Evolutionary conservation across 2,113 vertebrate species (phyloP).

Genomic region (Pelusios castaneus): DNA sequence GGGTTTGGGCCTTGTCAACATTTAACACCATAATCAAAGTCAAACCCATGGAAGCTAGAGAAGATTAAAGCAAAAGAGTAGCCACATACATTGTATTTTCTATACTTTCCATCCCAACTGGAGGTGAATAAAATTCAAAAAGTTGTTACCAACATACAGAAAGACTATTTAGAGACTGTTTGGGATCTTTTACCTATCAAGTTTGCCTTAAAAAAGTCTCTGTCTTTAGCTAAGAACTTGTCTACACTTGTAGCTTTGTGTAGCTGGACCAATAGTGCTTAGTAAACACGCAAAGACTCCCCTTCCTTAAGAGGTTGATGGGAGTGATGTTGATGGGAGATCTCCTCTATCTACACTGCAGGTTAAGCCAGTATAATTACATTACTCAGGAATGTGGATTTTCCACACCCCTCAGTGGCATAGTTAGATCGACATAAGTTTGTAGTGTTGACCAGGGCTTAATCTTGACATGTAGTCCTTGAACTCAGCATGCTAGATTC

Average conservation of each 20-base stretch:
- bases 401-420: too few relatives aligned
- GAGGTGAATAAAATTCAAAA: not conserved
- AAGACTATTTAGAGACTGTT: not conserved
- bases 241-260: not conserved
- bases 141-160: too few relatives aligned
- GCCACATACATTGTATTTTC: not conserved
- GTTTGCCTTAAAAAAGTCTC: not conserved
- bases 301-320: not conserved
- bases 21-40: not conserved
- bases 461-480: not conserved
- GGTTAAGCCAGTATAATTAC: not conserved
- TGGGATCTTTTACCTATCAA: not conserved
- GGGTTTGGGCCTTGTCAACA: not conserved
- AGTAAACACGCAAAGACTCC: not conserved
- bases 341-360: not conserved
- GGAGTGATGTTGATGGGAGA: not conserved
- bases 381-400: not conserved
- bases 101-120: not conserved
- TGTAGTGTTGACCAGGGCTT: not conserved
- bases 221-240: not conserved
- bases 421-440: not conserved
- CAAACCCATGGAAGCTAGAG: not conserved
- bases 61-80: not conserved
- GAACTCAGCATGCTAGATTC: not conserved
- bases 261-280: not conserved